These are phyloP conservation scores for Lordiphosa fenestrarum DNA, from an alignment of 2,888 invertebrate species.

Conservation along the genomic window DNA sequence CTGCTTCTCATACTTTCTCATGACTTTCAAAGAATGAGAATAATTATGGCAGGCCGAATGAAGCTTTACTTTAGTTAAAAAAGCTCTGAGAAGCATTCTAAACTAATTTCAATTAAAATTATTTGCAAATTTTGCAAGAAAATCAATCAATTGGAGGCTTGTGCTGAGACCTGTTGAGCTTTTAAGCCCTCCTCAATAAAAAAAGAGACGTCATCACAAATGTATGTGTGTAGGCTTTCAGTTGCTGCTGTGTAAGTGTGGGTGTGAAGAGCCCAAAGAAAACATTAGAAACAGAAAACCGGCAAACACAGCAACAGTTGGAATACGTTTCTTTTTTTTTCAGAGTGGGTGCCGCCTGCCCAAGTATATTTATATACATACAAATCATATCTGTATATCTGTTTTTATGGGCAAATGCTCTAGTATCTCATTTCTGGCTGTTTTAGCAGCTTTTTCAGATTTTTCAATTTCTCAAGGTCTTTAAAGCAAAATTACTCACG, in stretches of 20 bases:
- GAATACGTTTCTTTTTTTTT: conserved; percentile 51
- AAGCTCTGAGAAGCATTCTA: too few relatives aligned
- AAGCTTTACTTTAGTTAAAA: too few relatives aligned
- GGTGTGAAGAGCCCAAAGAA: conserved; percentile 32
- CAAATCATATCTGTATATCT: neutral
- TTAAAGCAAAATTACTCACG: conserved; percentile 38
- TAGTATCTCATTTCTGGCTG: conserved; percentile 69
- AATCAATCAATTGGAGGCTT: too few relatives aligned
- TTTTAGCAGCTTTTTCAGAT: conserved; percentile 50
- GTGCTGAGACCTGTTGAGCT: too few relatives aligned
- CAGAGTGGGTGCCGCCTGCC: conserved; percentile 62
- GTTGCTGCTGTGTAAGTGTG: conserved; percentile 22
- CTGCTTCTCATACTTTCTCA: too few relatives aligned
- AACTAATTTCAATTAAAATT: too few relatives aligned
- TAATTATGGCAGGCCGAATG: too few relatives aligned
- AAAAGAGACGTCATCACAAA: too few relatives aligned
- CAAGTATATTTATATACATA: conserved; percentile 58
- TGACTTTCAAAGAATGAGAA: too few relatives aligned
- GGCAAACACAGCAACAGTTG: conserved; percentile 52
- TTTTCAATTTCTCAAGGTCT: conserved; percentile 61
- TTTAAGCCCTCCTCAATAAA: too few relatives aligned
- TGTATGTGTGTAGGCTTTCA: conserved; percentile 4
- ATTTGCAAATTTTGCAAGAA: too few relatives aligned
- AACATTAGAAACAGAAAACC: conserved; percentile 43
- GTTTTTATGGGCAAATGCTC: conserved; percentile 5